phyloP scores from a whole-genome alignment of 2,797 vertebrate species.

The Chelidonichthys spinosus region DNA sequence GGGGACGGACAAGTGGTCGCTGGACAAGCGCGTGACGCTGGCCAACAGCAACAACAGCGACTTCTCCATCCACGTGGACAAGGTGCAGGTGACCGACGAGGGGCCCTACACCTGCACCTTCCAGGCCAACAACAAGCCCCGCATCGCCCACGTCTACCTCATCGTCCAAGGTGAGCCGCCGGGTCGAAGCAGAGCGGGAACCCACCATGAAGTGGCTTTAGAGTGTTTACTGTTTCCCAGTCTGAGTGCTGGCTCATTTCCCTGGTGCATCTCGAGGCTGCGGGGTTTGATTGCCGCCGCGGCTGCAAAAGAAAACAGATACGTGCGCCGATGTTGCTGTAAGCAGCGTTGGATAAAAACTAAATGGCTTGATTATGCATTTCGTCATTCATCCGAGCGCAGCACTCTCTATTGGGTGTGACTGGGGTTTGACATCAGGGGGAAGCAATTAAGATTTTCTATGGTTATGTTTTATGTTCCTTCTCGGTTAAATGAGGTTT shows the following conservation, averaged over 20 bases:
- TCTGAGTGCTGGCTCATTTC: conserved; percentile 16
- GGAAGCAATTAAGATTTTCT: conserved; percentile 47
- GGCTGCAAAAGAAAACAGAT: conserved; percentile 11
- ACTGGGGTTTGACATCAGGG: conserved; percentile 52
- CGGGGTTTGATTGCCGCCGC: conserved; percentile 31
- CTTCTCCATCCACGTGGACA: conserved; percentile 91
- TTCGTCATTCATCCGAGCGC: conserved; percentile 44
- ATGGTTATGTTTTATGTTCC: conserved; percentile 23
- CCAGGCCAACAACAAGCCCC: conserved; percentile 91
- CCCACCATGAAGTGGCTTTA: conserved; percentile 2
- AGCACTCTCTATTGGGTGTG: conserved; percentile 33
- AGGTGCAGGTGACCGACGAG: conserved; percentile 89
- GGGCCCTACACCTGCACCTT: conserved; percentile 93
- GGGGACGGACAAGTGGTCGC: conserved; percentile 93
- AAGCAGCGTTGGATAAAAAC: conserved; percentile 34
- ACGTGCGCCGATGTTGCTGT: conserved; percentile 10
- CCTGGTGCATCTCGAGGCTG: conserved; percentile 17
- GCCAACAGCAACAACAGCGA: conserved; percentile 90
- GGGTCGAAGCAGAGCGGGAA: background rate
- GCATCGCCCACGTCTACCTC: conserved; percentile 91
- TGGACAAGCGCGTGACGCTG: conserved; percentile 89
- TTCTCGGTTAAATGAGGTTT: conserved; percentile 31
- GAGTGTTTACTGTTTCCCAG: conserved; percentile 2
- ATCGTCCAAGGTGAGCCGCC: conserved; percentile 89
- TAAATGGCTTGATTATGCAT: conserved; percentile 57